Evolutionary conservation across 1,140 invertebrate genomes (phyloP).

Genomic region (Patella vulgata): DNA sequence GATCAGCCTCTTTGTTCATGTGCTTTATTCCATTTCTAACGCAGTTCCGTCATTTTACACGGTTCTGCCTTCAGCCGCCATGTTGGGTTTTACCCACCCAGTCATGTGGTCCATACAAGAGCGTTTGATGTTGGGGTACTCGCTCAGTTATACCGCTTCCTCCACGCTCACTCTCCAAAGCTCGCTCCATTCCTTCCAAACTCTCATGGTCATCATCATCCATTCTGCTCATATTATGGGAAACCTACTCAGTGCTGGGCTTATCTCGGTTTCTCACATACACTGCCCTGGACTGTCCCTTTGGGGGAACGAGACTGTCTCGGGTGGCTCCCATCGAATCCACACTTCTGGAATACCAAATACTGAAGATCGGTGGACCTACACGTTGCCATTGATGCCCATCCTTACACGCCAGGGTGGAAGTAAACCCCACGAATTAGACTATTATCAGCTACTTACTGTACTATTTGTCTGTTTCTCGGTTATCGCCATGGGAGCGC

Average conservation of each 20-base stretch:
- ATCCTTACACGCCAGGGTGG: constrained; percentile 23
- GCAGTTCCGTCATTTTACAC: constrained; percentile 41
- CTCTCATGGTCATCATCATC: constrained; percentile 34
- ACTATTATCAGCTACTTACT: constrained; percentile 40
- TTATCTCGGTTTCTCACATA: constrained; percentile 36
- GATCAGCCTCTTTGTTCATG: constrained; percentile 36
- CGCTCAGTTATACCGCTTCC: constrained; percentile 31
- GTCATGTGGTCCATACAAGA: constrained; percentile 41
- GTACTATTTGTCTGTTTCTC: constrained; percentile 38
- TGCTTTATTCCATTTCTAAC: constrained; percentile 40
- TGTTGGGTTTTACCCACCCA: constrained; percentile 38
- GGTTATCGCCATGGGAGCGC: constrained; percentile 36
- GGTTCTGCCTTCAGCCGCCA: constrained; percentile 34
- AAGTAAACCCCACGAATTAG: constrained; percentile 22
- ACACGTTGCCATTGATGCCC: constrained; percentile 39
- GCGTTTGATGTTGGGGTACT: constrained; percentile 34
- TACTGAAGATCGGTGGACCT: constrained; percentile 33
- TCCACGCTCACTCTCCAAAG: constrained; percentile 28
- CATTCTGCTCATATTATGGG: constrained; percentile 42
- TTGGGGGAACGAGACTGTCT: background rate
- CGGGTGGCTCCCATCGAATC: background rate
- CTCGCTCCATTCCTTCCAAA: constrained; percentile 37
- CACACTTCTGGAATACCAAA: background rate
- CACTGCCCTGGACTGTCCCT: constrained; percentile 13
- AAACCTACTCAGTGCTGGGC: constrained; percentile 38